These are phyloP conservation scores for Furcula furcula DNA, from an alignment of 2,888 invertebrate genomes.

Conservation along the genomic window DNA sequence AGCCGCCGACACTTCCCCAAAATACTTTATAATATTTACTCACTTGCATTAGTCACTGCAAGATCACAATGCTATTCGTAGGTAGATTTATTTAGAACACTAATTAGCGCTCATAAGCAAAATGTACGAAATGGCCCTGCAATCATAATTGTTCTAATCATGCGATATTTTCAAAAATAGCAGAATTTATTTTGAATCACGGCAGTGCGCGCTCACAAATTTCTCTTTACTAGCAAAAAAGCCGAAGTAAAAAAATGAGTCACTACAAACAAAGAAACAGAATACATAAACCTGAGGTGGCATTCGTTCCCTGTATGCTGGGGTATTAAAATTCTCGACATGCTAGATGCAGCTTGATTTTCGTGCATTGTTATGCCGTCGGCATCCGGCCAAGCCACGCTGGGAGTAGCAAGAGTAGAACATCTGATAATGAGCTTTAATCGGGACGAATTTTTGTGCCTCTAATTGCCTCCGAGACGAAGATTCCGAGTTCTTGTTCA, in stretches of 20 bases:
- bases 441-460: constrained; percentile 24
- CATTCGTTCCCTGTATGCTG: constrained; percentile 31
- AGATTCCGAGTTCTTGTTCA: neutral
- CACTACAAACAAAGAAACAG: constrained; percentile 24
- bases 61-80: no score
- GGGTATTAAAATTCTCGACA: constrained; percentile 46
- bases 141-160: no score
- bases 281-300: constrained; percentile 15
- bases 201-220: constrained; percentile 21
- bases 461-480: constrained; percentile 10
- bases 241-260: constrained; percentile 21
- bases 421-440: constrained; percentile 32
- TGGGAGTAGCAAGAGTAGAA: constrained; percentile 2
- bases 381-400: constrained; percentile 29
- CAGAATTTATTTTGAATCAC: no score
- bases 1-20: no score
- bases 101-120: no score
- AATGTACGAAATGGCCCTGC: no score
- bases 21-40: no score
- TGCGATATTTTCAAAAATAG: neutral
- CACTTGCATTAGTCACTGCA: no score
- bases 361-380: constrained; percentile 45
- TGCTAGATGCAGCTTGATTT: constrained; percentile 43
- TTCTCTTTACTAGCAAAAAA: no score
- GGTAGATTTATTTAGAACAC: no score